Evolutionary conservation across 2,888 invertebrate genomes (phyloP).

Genomic region (Stratiomys singularior): DNA sequence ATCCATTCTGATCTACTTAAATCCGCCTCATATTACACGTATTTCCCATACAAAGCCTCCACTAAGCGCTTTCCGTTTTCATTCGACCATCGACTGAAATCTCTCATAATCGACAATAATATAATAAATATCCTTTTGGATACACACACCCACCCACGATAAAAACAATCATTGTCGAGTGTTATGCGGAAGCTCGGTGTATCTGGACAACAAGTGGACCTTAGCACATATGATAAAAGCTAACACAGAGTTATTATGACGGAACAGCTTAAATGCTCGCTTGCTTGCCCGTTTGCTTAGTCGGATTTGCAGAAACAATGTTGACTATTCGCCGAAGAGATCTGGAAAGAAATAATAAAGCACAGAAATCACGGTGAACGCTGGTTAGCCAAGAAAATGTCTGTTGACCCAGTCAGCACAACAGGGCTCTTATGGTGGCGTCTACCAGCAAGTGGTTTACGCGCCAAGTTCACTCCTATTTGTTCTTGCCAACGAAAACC

Average conservation of each 20-base stretch:
- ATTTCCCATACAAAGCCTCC: no score
- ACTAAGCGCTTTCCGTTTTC: not conserved
- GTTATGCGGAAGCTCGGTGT: conserved; percentile 13
- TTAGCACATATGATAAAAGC: not conserved
- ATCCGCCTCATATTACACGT: not conserved
- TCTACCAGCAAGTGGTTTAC: conserved; percentile 9
- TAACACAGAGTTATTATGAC: no score
- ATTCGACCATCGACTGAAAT: not conserved
- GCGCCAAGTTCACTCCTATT: conserved; percentile 19
- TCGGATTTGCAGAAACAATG: no score
- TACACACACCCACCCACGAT: conserved; percentile 13
- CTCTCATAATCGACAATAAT: not conserved
- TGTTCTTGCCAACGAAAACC: not conserved
- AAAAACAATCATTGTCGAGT: not conserved
- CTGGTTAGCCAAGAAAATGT: not conserved
- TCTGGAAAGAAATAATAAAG: not conserved
- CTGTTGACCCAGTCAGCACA: conserved; percentile 5
- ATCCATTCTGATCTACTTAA: not conserved
- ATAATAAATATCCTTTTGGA: conserved; percentile 3
- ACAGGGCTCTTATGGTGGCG: not conserved
- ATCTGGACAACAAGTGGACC: not conserved
- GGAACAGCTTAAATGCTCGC: no score
- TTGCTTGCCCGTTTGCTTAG: no score
- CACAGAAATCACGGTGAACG: no score
- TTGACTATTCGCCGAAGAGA: not conserved